Base-by-base conservation (phyloP, 2,797 vertebrate species). In the Diglossa cyanea region DNA sequence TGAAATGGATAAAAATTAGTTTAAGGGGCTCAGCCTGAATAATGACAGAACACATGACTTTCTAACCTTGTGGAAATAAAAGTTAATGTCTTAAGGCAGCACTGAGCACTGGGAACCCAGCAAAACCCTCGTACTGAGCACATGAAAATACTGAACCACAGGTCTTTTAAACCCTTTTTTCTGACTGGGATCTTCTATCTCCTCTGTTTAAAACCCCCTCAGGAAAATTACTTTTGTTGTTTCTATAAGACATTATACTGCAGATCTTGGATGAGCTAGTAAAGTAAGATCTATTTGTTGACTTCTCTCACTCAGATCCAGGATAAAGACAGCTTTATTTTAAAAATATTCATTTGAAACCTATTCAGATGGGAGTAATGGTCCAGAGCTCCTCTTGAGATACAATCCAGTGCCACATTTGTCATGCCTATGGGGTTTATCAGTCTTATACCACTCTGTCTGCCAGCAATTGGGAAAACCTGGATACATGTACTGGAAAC, bases 121-220 rank as follows among this genome's bases (percentile, higher is more conserved):
- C 0, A 1, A 62, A 88, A 66, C 8, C 6, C 40, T 65, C 0
- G 0, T 47, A 53, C 9, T 17, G 47, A 60, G 26, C 50, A 44
- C 5, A 50, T 4, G 23, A 58, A 79, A 80, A 61, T 20, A 65
- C 0, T 30, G 19, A 48, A 84, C 9, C 35, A 90, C 8, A 45
- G 28, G 48, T 18, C 9, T 20, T 54, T 53, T 40, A 23, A 76
- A 47, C 17, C 7, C 11, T 30, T 68, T 50, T 55, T 50, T 54
- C 50, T 54, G 14, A 15, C 11, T 57, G 54, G 30, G 65, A 30
- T 58, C 51, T 58, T 65, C 5, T 37, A 71, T 4, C 7, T 50
- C n/a, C 61, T 60, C 21, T 37, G 62, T 71, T 51, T 51, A 28
- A 88, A 96, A 90, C 3, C 9, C 61, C 21, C 54, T 16, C 25